These are phyloP conservation scores for Chamaetylas fuelleborni DNA, from an alignment of 2,113 vertebrate species.

Conservation along the genomic window DNA sequence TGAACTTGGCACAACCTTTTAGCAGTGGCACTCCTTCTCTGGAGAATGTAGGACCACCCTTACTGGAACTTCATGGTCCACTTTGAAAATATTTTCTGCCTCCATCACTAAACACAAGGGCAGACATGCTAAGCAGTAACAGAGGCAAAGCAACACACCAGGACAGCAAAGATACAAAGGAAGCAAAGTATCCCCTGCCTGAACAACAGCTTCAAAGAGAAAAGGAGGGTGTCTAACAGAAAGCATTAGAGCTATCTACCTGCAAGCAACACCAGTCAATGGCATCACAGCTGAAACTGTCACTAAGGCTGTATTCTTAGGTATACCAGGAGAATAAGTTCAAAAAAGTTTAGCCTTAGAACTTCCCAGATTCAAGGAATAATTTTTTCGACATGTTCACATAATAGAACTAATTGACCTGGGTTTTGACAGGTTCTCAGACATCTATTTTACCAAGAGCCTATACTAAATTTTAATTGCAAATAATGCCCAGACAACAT, in stretches of 20 bases:
- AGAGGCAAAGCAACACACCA: not conserved
- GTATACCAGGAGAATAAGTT: not conserved
- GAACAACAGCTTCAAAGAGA: not conserved
- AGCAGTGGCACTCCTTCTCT: not conserved
- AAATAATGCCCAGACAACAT: not conserved
- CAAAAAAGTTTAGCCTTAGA: not conserved
- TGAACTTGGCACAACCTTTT: not conserved
- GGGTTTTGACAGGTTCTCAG: not conserved
- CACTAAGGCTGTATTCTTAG: not conserved
- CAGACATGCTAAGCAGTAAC: not conserved
- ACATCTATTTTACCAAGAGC: not conserved
- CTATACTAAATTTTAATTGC: not conserved
- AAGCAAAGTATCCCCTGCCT: fast-evolving
- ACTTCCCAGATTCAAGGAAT: not conserved
- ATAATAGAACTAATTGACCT: not conserved
- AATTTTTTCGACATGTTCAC: not conserved
- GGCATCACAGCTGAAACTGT: not conserved
- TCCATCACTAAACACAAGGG: not conserved
- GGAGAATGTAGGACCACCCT: not conserved
- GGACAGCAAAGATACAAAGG: not conserved
- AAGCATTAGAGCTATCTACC: not conserved
- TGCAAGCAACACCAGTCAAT: not conserved
- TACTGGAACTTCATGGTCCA: not conserved
- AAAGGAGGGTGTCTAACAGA: not conserved
- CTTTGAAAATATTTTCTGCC: not conserved